Conservation (phyloP, 2,888 invertebrate genomes). For the Orchestes rusci region DNA sequence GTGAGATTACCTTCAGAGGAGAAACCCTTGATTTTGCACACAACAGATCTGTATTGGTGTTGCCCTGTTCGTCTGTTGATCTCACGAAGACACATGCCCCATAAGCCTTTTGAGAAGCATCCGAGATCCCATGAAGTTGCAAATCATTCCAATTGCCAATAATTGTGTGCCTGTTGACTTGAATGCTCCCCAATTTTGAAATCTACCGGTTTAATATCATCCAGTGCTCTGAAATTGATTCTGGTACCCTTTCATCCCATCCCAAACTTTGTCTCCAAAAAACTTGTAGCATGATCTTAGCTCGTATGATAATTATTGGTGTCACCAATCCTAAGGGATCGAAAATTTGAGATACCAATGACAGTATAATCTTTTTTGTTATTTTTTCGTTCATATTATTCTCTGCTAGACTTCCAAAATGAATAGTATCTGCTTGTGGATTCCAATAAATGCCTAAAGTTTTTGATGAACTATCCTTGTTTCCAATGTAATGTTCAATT, state of each 20-base stretch:
- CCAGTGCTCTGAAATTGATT: conserved; percentile 5
- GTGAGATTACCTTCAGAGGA: conserved; percentile 9
- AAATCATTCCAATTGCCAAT: background rate
- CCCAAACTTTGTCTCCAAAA: conserved; percentile 12
- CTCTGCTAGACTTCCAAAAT: background rate
- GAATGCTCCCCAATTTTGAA: too few species aligned
- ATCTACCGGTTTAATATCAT: too few species aligned
- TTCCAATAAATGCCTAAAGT: conserved; percentile 15
- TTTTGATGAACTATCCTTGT: conserved; percentile 6
- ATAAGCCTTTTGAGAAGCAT: conserved; percentile 11
- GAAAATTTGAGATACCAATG: conserved; percentile 11
- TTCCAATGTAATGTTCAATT: conserved; percentile 2
- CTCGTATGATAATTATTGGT: conserved; percentile 14
- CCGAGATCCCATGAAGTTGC: conserved; percentile 17
- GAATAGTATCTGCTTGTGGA: background rate
- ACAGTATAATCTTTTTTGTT: background rate
- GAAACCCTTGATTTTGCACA: conserved; percentile 15
- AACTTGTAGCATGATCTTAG: conserved; percentile 16
- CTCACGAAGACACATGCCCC: conserved; percentile 4
- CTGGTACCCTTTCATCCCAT: conserved; percentile 16
- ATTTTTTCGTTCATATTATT: background rate
- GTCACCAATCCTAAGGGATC: conserved; percentile 20
- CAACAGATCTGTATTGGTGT: conserved; percentile 2
- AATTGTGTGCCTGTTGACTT: conserved; percentile 8
- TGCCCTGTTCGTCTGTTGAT: conserved; percentile 1